Conservation (phyloP, 2,797 vertebrate genomes). For the Myotis findleyi region DNA sequence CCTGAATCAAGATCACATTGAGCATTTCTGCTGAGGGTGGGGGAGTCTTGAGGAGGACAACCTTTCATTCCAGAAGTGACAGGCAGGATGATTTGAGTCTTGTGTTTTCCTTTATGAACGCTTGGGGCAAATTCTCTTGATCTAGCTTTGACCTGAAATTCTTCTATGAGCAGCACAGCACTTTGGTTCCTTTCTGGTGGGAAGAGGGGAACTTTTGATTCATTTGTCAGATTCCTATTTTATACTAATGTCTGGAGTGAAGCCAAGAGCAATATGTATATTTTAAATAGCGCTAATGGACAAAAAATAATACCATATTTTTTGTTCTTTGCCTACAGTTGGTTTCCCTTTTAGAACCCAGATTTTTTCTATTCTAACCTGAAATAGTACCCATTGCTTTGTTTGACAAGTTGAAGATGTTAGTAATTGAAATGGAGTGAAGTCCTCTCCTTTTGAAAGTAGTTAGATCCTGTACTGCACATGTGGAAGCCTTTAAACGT, state of each 20-base stretch:
- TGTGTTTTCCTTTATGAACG: background rate
- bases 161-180: background rate
- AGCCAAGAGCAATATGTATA: background rate
- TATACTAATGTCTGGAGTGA: background rate
- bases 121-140: background rate
- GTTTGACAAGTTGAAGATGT: constrained; percentile 48
- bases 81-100: background rate
- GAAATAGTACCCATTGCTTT: constrained; percentile 43
- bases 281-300: constrained; percentile 38
- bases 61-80: constrained; percentile 45
- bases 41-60: background rate
- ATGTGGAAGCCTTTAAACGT: constrained; percentile 48
- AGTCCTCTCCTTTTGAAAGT: background rate
- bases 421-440: constrained; percentile 13
- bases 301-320: background rate
- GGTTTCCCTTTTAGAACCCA: background rate
- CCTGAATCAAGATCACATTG: background rate
- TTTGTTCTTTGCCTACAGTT: background rate
- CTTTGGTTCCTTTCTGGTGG: constrained; percentile 8
- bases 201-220: constrained; percentile 29
- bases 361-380: background rate
- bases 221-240: constrained; percentile 32
- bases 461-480: background rate
- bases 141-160: constrained; percentile 43
- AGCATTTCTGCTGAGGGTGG: background rate